Evolutionary conservation across 1,140 invertebrate genomes (phyloP), one percentile per base, ranked within the genome.

Genomic region (Dendrolimus punctatus): DNA sequence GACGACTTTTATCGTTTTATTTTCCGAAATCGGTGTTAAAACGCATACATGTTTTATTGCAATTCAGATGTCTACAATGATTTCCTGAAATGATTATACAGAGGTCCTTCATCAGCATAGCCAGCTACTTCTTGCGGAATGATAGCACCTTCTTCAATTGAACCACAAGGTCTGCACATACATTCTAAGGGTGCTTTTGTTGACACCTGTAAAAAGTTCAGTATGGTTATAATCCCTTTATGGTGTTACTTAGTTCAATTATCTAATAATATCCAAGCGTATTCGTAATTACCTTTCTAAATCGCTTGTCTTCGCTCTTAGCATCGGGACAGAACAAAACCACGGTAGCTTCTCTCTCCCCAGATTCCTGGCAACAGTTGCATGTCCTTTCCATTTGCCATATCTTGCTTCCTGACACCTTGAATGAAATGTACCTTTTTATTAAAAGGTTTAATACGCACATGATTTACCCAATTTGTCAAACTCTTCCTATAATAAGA

Each of bases 311-410:
- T 58, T 95, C 95, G 57, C 90, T 91, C 80, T 95, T 95, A 5
- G 95, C 94, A 78, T 96, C 95, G 5, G 95, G 96, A 83, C 96
- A 98, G 76, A 94, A 95, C 6, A 98, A 85, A 3, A 94, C 93
- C 6, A 98, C 95, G 40, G 91, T 92, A 3, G 96, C 96, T 87
- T 97, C 96, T 60, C 95, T 88, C 83, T 97, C 95, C 3, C 96
- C 96, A 64, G 95, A 96, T 82, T 97, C 95, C 83, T 97, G 95
- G 83, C 96, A 98, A 75, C 96, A 98, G 92, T 96, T 97, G 69
- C 96, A 96, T 6, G 95, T 96, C 44, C 96, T 88, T 80, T 98
- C 96, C 92, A 96, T 97, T 90, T 97, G 95, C 96, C 96, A 98
- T 73, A 97, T 95, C 89, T 97, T 97, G 59, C 95, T 97, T 7